phyloP scores from a whole-genome alignment of 2,113 vertebrate genomes.

The Platichthys flesus region DNA sequence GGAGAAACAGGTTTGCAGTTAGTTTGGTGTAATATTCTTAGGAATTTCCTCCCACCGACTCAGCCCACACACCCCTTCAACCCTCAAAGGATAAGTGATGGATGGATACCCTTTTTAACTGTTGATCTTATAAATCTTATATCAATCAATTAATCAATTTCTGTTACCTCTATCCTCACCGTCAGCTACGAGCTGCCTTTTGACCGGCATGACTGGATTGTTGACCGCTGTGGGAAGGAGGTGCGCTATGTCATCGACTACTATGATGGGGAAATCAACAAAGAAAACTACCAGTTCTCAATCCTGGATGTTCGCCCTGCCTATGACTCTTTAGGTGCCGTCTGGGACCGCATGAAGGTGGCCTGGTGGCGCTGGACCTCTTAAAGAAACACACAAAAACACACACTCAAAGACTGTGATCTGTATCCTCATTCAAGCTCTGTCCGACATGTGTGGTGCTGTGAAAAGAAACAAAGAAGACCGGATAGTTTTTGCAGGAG shows the following conservation, averaged over 20 bases:
- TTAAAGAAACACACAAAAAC: constrained; percentile 56
- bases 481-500: neutral
- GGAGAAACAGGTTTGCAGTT: no score
- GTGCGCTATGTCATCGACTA: constrained; percentile 96
- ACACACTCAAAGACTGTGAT: neutral
- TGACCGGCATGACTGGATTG: constrained; percentile 95
- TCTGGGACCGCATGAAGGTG: constrained; percentile 97
- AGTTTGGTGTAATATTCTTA: no score
- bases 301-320: constrained; percentile 94
- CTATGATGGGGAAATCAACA: constrained; percentile 90
- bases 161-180: neutral
- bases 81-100: no score
- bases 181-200: constrained; percentile 94
- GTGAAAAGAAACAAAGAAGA: neutral
- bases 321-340: constrained; percentile 88
- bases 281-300: constrained; percentile 90
- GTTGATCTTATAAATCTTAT: no score
- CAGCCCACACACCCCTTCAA: no score
- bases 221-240: constrained; percentile 93
- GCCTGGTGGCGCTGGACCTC: constrained; percentile 97
- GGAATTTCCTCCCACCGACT: no score
- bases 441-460: neutral
- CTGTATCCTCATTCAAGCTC: constrained; percentile 14
- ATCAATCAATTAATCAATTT: neutral
- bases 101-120: no score